Conservation (phyloP, 1,140 invertebrate genomes). For the Zaprionus vittiger region DNA sequence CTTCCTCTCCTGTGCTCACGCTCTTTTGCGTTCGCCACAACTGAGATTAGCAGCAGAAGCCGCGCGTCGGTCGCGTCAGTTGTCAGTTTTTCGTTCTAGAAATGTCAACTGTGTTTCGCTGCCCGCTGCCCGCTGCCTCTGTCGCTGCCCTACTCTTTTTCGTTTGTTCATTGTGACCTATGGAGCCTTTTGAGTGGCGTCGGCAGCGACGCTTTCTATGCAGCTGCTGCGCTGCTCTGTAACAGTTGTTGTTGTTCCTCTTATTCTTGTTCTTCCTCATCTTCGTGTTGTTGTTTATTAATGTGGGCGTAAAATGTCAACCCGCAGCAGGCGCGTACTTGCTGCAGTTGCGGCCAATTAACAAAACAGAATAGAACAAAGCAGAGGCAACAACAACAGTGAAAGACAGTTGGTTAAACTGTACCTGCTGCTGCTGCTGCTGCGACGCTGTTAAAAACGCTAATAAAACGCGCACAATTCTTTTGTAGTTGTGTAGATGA, state of each 20-base stretch:
- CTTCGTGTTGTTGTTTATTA: conserved; percentile 23
- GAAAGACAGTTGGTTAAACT: conserved; percentile 43
- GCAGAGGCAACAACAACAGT: background rate
- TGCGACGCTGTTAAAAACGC: conserved; percentile 41
- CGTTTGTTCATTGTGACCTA: conserved; percentile 57
- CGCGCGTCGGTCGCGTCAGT: conserved; percentile 31
- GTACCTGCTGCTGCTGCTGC: conserved; percentile 44
- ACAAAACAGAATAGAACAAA: conserved; percentile 20
- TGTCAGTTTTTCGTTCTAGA: conserved; percentile 64
- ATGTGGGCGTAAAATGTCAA: conserved; percentile 55
- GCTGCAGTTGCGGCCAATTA: conserved; percentile 31
- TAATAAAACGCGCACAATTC: conserved; percentile 53
- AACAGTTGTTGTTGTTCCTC: conserved; percentile 10
- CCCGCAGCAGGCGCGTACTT: conserved; percentile 9
- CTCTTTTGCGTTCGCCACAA: background rate
- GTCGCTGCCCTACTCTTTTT: conserved; percentile 15
- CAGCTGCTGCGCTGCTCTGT: conserved; percentile 15
- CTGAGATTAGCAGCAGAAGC: conserved; percentile 29
- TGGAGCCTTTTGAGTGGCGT: conserved; percentile 55
- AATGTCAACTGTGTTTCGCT: conserved; percentile 53
- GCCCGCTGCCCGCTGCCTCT: conserved; percentile 6
- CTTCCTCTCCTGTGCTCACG: background rate
- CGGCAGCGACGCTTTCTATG: conserved; percentile 28
- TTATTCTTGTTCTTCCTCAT: background rate
- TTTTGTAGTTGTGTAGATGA: conserved; percentile 46